Evolutionary conservation across 2,888 invertebrate species (phyloP).

Genomic region (Linyphia triangularis): DNA sequence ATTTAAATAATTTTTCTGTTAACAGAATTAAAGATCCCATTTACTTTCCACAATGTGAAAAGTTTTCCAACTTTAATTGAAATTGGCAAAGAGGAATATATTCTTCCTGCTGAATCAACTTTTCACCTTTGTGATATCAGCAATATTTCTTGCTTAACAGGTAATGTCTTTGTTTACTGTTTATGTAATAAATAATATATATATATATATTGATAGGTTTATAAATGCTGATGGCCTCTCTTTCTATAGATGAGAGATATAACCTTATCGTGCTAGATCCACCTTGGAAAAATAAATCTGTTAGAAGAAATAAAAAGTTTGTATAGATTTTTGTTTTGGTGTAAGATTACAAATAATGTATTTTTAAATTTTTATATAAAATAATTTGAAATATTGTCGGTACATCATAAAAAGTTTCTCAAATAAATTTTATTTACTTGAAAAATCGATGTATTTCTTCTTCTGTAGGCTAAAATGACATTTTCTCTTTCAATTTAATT

Average conservation of each 20-base stretch:
- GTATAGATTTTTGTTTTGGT: constrained; percentile 36
- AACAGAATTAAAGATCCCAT: background rate
- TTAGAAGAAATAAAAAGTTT: constrained; percentile 84
- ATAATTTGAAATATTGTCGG: no score
- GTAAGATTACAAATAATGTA: no score
- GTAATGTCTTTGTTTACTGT: constrained; percentile 11
- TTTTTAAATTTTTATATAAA: no score
- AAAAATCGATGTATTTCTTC: no score
- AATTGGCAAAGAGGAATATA: constrained; percentile 25
- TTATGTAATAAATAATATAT: background rate
- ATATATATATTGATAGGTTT: background rate
- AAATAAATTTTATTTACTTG: no score
- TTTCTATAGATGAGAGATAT: constrained; percentile 82
- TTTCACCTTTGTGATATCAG: constrained; percentile 61
- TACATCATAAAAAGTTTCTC: no score
- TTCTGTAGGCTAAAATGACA: no score
- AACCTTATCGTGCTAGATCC: constrained; percentile 94
- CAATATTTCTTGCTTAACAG: constrained; percentile 18
- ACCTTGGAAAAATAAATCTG: constrained; percentile 97
- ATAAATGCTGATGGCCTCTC: background rate
- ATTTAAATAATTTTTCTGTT: background rate
- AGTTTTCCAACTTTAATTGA: background rate
- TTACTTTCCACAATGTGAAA: background rate
- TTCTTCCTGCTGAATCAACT: constrained; percentile 46
- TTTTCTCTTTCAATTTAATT: no score